Evolutionary conservation across 2,888 invertebrate species (phyloP).

Genomic region (Aspidiotus rigidus): DNA sequence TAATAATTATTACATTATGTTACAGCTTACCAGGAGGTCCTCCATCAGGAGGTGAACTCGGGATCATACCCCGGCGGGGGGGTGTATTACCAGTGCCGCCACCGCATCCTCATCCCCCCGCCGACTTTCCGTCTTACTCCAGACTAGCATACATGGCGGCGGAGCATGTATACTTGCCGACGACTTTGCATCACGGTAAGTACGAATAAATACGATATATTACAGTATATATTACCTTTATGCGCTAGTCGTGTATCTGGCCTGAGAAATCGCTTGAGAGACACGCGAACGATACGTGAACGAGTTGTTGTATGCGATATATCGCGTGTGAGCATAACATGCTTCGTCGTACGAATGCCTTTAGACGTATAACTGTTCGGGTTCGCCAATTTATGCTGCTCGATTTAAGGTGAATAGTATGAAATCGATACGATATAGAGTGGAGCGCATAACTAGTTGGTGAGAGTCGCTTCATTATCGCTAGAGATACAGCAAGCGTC

Average conservation of each 20-base stretch:
- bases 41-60: constrained; percentile 25
- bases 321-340: constrained; percentile 10
- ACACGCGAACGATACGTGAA: not conserved
- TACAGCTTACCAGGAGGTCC: constrained; percentile 29
- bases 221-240: too few species aligned
- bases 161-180: constrained; percentile 25
- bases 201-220: not conserved
- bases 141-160: constrained; percentile 27
- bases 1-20: constrained; percentile 32
- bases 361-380: too few species aligned
- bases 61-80: constrained; percentile 36
- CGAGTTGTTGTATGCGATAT: constrained; percentile 12
- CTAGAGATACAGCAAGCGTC: too few species aligned
- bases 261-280: too few species aligned
- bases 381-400: too few species aligned
- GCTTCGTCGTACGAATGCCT: too few species aligned
- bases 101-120: constrained; percentile 50
- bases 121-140: constrained; percentile 48
- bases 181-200: constrained; percentile 16
- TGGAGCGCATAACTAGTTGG: too few species aligned
- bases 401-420: too few species aligned
- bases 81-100: constrained; percentile 48
- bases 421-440: too few species aligned
- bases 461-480: too few species aligned
- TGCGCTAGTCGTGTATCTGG: too few species aligned